Base-by-base conservation (phyloP, 2,888 invertebrate species). In the Pseudolycoriella hygida region DNA sequence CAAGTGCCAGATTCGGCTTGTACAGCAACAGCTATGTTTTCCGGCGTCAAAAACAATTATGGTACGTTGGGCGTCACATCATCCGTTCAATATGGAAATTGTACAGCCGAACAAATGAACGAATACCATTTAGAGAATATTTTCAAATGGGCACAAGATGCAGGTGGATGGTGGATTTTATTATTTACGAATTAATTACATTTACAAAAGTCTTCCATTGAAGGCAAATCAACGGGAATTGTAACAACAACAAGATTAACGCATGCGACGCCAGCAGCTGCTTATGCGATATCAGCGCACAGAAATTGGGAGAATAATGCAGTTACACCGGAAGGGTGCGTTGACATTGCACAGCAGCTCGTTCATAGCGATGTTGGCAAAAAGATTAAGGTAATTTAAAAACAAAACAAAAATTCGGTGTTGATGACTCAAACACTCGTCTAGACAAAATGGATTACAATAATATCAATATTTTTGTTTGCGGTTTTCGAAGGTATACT, bases 1-100 rank as follows among this genome's bases (percentile, higher is more conserved):
- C 80, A 86, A 63, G 85, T 86, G 1, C 75, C 87, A 0, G 89
- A 89, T 56, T 87, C 87, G 0, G 87, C 88, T 0, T 85, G 83
- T 56, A 78, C 84, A 1, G 78, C 82, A 1, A 88, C 87, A 0
- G 86, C 87, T 0, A 85, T 82, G 56, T 62, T 86, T 37, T 67
- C 75, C 1, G 88, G 88, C 0, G 78, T 84, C 1, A 88, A 88
- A 64, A 77, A 73, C 14, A 86, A 85, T 59, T 72, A 69, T 50
- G 71, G 76, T 41, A 76, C 76, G 38, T 67, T 83, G 17, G 83
- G 84, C 0, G 69, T 83, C 1, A 74, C 74, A 15, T 77, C 70
- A 0, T 67, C 68, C 0, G 80, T 77, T 0, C 60, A 59, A 40
- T 62, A 70, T 2, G 69, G 71, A 1, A 73, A 80, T 57, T 82